A percentile compares a stretch with the other conserved stretches of the same genome.
Conservation (phyloP, 2,797 vertebrate genomes). For the Ptychobarbus kaznakovi region DNA sequence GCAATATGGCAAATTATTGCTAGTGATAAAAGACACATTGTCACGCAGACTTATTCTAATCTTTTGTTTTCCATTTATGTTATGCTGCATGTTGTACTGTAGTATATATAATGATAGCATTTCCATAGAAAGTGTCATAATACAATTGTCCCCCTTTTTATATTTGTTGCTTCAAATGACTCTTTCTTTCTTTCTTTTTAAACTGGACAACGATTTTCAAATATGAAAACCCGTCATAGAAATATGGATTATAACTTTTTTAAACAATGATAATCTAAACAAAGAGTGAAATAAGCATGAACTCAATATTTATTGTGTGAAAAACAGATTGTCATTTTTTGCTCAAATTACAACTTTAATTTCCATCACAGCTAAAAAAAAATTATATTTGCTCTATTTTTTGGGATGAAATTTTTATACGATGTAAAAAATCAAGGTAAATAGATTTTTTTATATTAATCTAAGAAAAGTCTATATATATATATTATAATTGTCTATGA, state of each 20-base stretch:
- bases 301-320: background rate
- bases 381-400: background rate
- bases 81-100: background rate
- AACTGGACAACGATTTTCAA: background rate
- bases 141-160: background rate
- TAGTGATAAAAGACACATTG: background rate
- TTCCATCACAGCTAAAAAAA: background rate
- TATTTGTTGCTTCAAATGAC: background rate
- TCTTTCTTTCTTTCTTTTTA: background rate
- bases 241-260: background rate
- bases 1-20: constrained; percentile 1
- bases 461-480: background rate
- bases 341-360: too few relatives aligned
- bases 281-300: background rate
- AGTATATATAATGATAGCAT: background rate
- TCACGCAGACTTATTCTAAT: background rate
- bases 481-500: background rate
- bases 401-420: background rate
- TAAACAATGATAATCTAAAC: background rate
- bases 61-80: background rate
- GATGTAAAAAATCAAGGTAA: background rate
- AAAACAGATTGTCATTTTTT: background rate
- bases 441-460: background rate
- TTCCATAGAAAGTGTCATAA: background rate
- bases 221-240: background rate